These are phyloP conservation scores for Lymantria monacha DNA, from an alignment of 2,888 invertebrate genomes.

Conservation along the genomic window DNA sequence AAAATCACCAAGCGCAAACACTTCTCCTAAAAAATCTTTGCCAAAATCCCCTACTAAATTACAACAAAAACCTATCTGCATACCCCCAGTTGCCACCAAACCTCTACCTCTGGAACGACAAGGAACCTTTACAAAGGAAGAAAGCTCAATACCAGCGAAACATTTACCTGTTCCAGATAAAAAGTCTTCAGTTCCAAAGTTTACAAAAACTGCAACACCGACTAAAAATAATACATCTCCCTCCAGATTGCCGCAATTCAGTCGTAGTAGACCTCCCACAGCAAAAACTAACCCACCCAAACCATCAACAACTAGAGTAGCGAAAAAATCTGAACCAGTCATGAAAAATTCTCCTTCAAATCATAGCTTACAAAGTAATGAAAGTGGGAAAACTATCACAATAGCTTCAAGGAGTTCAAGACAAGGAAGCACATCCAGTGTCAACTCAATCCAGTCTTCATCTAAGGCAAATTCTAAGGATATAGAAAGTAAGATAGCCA, in stretches of 20 bases:
- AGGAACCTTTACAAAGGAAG: conserved; percentile 96
- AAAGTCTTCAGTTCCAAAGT: conserved; percentile 41
- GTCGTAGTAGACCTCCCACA: conserved; percentile 47
- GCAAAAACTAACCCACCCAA: conserved; percentile 48
- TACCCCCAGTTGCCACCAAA: conserved; percentile 52
- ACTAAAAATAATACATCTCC: conserved; percentile 68
- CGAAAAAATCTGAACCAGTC: conserved; percentile 47
- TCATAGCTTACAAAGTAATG: conserved; percentile 80
- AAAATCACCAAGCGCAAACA: conserved; percentile 50
- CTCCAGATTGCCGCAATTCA: conserved; percentile 67
- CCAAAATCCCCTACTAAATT: conserved; percentile 57
- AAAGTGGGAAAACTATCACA: conserved; percentile 72
- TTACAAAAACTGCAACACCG: conserved; percentile 49
- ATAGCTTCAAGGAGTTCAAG: conserved; percentile 58
- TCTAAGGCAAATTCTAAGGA: conserved; percentile 82
- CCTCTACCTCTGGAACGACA: conserved; percentile 87
- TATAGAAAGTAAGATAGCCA: conserved; percentile 90
- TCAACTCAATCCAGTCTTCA: conserved; percentile 83
- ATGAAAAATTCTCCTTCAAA: conserved; percentile 80
- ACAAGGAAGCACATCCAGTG: conserved; percentile 79
- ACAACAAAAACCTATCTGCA: conserved; percentile 46
- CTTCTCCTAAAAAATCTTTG: conserved; percentile 64
- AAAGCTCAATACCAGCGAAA: conserved; percentile 71
- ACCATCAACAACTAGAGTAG: conserved; percentile 39
- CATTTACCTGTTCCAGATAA: conserved; percentile 62